Evolutionary conservation across 2,797 vertebrate species (phyloP).

Genomic region (Lithobates pipiens): DNA sequence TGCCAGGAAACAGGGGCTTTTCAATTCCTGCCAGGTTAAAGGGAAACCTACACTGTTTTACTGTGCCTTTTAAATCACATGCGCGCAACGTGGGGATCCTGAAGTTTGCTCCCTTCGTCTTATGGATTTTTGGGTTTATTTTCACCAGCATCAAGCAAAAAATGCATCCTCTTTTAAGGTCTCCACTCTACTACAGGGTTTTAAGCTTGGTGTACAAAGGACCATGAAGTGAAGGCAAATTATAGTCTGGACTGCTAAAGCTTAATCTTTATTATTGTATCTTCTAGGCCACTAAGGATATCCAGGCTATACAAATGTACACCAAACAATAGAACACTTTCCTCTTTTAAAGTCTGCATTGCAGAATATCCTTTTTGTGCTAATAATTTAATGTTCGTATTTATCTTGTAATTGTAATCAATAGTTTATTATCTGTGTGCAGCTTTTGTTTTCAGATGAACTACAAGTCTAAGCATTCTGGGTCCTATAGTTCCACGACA

Average conservation of each 20-base stretch:
- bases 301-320: not conserved
- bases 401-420: not conserved
- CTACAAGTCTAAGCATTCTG: not conserved
- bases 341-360: not conserved
- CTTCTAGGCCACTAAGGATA: not conserved
- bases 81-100: not conserved
- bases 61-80: not conserved
- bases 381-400: not conserved
- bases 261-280: not conserved
- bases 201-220: not conserved
- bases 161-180: not conserved
- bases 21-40: not conserved
- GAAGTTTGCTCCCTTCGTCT: not conserved
- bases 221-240: not conserved
- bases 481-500: not conserved
- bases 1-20: not conserved
- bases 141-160: not conserved
- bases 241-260: not conserved
- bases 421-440: not conserved
- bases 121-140: not conserved
- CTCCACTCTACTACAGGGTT: not conserved
- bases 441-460: not conserved
- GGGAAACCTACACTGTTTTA: not conserved
- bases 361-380: not conserved
- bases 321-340: not conserved